Evolutionary conservation across 1,140 invertebrate species (phyloP), one percentile per base, ranked within the genome.

Genomic region (Thaumatotibia leucotreta): DNA sequence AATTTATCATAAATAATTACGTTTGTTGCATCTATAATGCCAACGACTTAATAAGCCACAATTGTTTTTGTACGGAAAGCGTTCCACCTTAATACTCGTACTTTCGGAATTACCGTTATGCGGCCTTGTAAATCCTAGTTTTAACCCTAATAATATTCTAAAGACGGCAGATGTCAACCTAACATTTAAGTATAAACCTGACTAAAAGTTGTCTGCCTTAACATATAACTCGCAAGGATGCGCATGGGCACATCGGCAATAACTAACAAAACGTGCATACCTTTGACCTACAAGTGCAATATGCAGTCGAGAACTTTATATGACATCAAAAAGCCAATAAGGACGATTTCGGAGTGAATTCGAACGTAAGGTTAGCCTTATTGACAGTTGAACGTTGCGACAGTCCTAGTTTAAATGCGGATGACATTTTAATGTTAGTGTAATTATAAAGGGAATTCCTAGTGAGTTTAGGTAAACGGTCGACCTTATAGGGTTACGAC

Each of bases 211-310:
- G 76, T 73, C 72, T 73, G 33, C 76, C 76, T 79, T 79, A 76
- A 79, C 77, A 76, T 71, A 76, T 69, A 79, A 72, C 32, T 65
- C 65, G 64, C 69, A 73, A 74, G 71, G 77, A 79, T 79, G 72
- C 54, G 68, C 67, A 17, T 11, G 33, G 20, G 54, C 39, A 39
- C 64, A 69, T 66, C 17, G 68, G 67, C 64, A 74, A 77, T 77
- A 76, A 76, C 71, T 77, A 76, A 75, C 77, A 75, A 77, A 77
- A 72, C 73, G 73, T 80, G 75, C 64, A 70, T 74, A 80, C 75
- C 76, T 80, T 71, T 80, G 76, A 80, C 78, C 78, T 77, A 73
- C 67, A 68, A 29, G 62, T 65, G 68, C 67, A 67, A 61, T 70
- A 63, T 27, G 66, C 50, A 54, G 20, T 27, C 11, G n/a, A 29